Conservation (phyloP, 2,888 invertebrate genomes). For the Pristionchus japonicus region DNA sequence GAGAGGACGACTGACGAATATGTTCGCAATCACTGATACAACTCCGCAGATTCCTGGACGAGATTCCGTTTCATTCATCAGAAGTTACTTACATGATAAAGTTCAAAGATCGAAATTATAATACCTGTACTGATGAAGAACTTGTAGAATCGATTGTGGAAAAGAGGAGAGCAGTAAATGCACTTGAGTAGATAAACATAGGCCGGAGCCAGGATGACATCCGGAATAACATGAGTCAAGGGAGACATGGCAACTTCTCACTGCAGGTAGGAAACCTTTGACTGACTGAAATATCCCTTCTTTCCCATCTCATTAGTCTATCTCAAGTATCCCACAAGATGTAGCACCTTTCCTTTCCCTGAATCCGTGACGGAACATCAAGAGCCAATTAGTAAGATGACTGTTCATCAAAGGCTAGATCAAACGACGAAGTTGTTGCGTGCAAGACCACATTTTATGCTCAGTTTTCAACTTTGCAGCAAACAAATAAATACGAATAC, state of each 20-base stretch:
- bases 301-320: neutral
- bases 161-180: neutral
- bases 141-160: neutral
- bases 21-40: neutral
- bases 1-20: neutral
- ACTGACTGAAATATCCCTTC: neutral
- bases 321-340: neutral
- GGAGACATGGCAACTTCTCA: neutral
- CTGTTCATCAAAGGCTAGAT: neutral
- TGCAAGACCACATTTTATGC: constrained; percentile 1
- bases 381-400: neutral
- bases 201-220: neutral
- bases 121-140: neutral
- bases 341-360: neutral
- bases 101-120: neutral
- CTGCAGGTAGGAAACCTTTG: neutral
- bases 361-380: neutral
- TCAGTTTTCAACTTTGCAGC: neutral
- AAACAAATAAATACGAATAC: neutral
- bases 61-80: too few species aligned
- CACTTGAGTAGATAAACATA: neutral
- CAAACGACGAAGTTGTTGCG: neutral
- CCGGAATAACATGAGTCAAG: neutral
- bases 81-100: too few species aligned
- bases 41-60: neutral